Evolutionary conservation across 2,888 invertebrate species (phyloP), one percentile per base, ranked within the genome.

Genomic region (Norana najaformis): DNA sequence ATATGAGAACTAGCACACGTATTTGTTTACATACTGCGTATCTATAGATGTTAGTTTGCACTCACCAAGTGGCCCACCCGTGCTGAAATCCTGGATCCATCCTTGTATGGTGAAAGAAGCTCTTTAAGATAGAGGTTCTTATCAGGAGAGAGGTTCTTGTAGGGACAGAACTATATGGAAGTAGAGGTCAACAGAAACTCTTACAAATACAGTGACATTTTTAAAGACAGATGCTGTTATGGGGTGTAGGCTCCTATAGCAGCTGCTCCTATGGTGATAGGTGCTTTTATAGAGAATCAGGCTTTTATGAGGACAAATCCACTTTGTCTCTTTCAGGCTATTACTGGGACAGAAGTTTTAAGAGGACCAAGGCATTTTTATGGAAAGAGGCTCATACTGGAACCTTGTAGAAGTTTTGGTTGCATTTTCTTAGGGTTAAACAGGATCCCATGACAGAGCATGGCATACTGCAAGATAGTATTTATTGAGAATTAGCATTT

Each of bases 261-360:
- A n/a, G n/a, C 69, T n/a, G 16, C 13, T 69, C 69, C n/a, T 69
- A 69, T 69, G 69, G n/a, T 30, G 69, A 69, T 69, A 69, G n/a
- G n/a, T 69, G 69, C 30, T 69, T n/a, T 69, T 69, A 69, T n/a
- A 69, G 69, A n/a, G 69, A 69, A 69, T 69, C 69, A 69, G 69
- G 16, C 69, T n/a, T n/a, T n/a, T 69, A n/a, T n/a, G n/a, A n/a
- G 13, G 30, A 69, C n/a, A 69, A 69, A 69, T n/a, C 69, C n/a
- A n/a, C 11, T 69, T 69, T 69, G 69, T 13, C 3, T 69, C 69
- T 1, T 8, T 11, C 30, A 69, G 30, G 69, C 13, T 69, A 30
- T 69, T n/a, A 69, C 30, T 69, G n/a, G 30, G 69, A 69, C 69
- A 69, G 69, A 30, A 30, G n/a, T 69, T 69, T 69, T 69, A 69